These are phyloP conservation scores for Ursus arctos DNA, from an alignment of 2,113 vertebrate genomes.

Conservation along the genomic window DNA sequence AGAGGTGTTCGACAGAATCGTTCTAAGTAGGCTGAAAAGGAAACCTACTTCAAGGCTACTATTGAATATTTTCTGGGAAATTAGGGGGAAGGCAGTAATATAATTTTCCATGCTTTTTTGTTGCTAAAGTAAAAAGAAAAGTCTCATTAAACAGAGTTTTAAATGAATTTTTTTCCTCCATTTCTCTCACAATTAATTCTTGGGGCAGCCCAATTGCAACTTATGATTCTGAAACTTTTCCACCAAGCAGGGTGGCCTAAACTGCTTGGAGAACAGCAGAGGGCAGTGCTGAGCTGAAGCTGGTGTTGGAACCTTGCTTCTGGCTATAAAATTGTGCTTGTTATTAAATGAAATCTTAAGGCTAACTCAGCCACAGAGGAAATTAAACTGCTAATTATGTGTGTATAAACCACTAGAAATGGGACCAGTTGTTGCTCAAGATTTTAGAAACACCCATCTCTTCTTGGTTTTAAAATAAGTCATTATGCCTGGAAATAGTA, in stretches of 20 bases:
- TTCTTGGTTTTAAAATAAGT: constrained; percentile 75
- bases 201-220: not conserved
- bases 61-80: constrained; percentile 51
- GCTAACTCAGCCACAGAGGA: constrained; percentile 89
- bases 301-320: constrained; percentile 62
- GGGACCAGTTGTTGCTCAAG: constrained; percentile 63
- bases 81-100: not conserved
- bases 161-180: not conserved
- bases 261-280: constrained; percentile 82
- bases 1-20: constrained; percentile 53
- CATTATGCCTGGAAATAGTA: constrained; percentile 66
- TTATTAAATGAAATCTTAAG: constrained; percentile 88
- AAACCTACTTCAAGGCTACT: constrained; percentile 78
- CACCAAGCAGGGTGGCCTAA: not conserved
- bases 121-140: constrained; percentile 38
- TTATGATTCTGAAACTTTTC: not conserved
- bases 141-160: constrained; percentile 17
- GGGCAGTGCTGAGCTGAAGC: constrained; percentile 89
- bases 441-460: constrained; percentile 71
- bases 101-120: constrained; percentile 62
- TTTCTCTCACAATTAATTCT: constrained; percentile 34
- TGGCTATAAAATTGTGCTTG: constrained; percentile 76
- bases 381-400: constrained; percentile 91
- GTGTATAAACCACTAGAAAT: constrained; percentile 84
- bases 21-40: constrained; percentile 70